Evolutionary conservation across 2,113 vertebrate genomes (phyloP), one percentile per base, ranked within the genome.

Genomic region (Lycaon pictus): DNA sequence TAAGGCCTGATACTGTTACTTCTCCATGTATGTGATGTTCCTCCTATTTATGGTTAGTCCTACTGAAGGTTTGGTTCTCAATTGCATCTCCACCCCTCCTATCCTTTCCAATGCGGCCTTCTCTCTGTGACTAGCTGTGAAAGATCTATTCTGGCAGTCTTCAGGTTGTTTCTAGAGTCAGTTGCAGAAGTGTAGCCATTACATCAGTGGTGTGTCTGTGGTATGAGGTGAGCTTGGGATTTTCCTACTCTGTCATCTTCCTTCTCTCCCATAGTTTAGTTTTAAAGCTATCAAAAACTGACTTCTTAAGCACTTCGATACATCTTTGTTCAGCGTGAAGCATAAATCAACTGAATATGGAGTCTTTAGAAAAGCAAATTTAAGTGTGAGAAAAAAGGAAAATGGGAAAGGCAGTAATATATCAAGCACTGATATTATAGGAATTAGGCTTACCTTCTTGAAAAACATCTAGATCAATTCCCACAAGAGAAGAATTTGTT

Each of bases 251-350:
- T 76, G 12, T 48, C 72, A 76, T 27, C 23, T 27, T 76, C 25
- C 43, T 15, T 48, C 3, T 76, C 25, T 76, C 43, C 25, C 74
- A 76, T 51, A 76, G 13, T 51, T 76, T 76, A 29, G 5, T 71
- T 93, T 92, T 95, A 22, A 89, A 91, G 15, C 20, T 43, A 63
- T 43, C 19, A 92, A 85, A 91, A 81, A 25, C 13, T 67, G 23
- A 74, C n/a, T 53, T 84, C 15, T 77, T 81, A 79, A 76, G 15
- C 23, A 83, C 17, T 58, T 90, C 6, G 3, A 6, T 79, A 60
- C 11, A 60, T 0, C 51, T 95, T 62, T 65, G 3, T 71, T 79
- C 58, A 76, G 17, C 37, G 20, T 82, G 4, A 89, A 95, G 9
- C 16, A 84, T 58, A 37, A 72, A 71, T 79, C 11, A 85, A 85